A percentile compares a stretch with the other conserved stretches of the same genome.
Evolutionary conservation across 1,140 invertebrate species (phyloP).

Genomic region (Bradysia coprophila): DNA sequence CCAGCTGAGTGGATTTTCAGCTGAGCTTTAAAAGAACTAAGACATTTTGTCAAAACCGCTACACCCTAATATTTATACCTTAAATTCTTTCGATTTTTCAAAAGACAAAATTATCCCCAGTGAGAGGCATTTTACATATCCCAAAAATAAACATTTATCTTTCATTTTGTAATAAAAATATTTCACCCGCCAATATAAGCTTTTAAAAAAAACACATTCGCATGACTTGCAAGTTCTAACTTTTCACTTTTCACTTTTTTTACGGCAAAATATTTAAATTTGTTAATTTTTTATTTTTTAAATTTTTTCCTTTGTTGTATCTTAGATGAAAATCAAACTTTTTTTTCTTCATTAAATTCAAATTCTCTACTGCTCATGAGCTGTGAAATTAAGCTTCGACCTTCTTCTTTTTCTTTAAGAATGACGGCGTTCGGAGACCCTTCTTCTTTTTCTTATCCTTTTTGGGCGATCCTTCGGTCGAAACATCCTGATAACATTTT

Average conservation of each 20-base stretch:
- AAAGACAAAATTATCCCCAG: no score
- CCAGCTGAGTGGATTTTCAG: no score
- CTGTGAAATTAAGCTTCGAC: conserved; percentile 22
- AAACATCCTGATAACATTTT: conserved; percentile 59
- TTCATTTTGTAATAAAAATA: not conserved
- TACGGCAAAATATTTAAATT: not conserved
- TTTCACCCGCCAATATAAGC: not conserved
- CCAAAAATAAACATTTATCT: no score
- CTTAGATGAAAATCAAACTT: no score
- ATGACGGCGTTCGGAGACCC: conserved; percentile 78
- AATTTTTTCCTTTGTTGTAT: no score
- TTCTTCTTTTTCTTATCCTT: conserved; percentile 93
- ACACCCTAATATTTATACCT: no score
- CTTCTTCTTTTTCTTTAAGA: conserved; percentile 91
- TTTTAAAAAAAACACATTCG: not conserved
- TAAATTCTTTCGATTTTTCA: not conserved
- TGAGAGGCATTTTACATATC: no score
- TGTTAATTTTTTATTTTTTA: not conserved
- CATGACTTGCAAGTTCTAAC: not conserved
- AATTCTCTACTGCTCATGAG: no score
- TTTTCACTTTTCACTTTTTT: not conserved
- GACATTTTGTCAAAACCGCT: no score
- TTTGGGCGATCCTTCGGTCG: conserved; percentile 77
- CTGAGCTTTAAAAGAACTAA: no score
- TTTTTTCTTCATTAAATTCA: no score